Percentiles rank a stretch among this genome's conserved stretches.
phyloP scores from a whole-genome alignment of 2,113 vertebrate genomes.

The Paratilapia polleni region DNA sequence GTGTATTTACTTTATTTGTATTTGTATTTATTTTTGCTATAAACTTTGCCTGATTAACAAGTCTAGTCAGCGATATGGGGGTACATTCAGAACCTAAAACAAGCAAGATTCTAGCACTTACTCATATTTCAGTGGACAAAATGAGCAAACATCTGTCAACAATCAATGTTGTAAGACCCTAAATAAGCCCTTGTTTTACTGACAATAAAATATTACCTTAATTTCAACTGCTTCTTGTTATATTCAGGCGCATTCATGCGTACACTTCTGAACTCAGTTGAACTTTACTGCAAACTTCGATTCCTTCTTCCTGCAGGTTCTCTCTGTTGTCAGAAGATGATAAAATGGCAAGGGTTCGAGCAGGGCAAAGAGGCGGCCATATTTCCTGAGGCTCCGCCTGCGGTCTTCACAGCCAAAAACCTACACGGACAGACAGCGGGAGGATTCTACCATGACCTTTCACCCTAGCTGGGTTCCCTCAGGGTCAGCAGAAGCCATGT shows the following conservation, averaged over 20 bases:
- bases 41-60: neutral
- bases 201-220: neutral
- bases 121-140: neutral
- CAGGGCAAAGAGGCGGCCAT: constrained; percentile 42
- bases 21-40: no score
- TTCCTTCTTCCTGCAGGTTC: constrained; percentile 13
- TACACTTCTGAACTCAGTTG: constrained; percentile 37
- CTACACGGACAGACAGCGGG: constrained; percentile 75
- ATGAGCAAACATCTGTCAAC: neutral
- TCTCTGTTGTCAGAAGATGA: constrained; percentile 48
- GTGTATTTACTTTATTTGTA: no score
- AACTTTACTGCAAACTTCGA: constrained; percentile 27
- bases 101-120: neutral
- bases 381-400: constrained; percentile 68
- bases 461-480: constrained; percentile 53
- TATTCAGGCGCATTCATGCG: neutral
- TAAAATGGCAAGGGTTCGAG: constrained; percentile 59
- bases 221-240: neutral
- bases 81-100: neutral
- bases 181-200: neutral
- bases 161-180: neutral
- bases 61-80: neutral
- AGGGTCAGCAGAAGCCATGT: constrained; percentile 64
- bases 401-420: constrained; percentile 69
- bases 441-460: constrained; percentile 68